These are phyloP conservation scores for Gila robusta DNA, from an alignment of 2,797 vertebrate genomes.

Conservation along the genomic window DNA sequence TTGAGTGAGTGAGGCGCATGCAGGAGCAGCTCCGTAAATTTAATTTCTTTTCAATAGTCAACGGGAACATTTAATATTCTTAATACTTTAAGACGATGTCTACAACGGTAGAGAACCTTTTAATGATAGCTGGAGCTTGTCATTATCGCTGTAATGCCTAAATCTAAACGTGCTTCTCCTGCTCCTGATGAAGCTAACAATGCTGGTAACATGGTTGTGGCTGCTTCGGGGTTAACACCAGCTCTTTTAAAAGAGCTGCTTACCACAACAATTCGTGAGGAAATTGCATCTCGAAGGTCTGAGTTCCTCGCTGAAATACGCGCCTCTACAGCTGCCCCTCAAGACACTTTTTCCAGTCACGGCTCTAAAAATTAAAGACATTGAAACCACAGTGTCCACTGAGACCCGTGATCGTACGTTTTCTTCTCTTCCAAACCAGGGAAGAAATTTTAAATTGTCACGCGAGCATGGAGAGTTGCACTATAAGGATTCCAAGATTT, in stretches of 20 bases:
- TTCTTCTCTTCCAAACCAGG: background rate
- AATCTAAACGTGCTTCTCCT: background rate
- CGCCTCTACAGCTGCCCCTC: background rate
- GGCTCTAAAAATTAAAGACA: background rate
- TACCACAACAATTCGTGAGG: background rate
- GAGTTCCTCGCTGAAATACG: background rate
- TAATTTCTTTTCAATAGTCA: background rate
- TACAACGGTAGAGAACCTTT: background rate
- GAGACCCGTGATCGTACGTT: background rate
- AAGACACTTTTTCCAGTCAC: background rate
- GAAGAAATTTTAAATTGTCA: background rate
- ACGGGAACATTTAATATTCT: background rate
- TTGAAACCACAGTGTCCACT: background rate
- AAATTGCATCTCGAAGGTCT: background rate
- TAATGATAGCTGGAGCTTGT: background rate
- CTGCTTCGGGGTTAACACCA: background rate
- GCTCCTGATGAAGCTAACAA: background rate
- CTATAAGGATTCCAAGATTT: background rate
- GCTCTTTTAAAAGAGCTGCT: slow-evolving; percentile 12
- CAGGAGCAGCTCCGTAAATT: background rate
- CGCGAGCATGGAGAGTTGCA: background rate
- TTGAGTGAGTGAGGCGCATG: background rate
- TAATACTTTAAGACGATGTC: background rate
- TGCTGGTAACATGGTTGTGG: background rate
- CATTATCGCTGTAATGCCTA: background rate